Evolutionary conservation across 2,888 invertebrate species (phyloP).

Genomic region (Mesoligia furuncula): DNA sequence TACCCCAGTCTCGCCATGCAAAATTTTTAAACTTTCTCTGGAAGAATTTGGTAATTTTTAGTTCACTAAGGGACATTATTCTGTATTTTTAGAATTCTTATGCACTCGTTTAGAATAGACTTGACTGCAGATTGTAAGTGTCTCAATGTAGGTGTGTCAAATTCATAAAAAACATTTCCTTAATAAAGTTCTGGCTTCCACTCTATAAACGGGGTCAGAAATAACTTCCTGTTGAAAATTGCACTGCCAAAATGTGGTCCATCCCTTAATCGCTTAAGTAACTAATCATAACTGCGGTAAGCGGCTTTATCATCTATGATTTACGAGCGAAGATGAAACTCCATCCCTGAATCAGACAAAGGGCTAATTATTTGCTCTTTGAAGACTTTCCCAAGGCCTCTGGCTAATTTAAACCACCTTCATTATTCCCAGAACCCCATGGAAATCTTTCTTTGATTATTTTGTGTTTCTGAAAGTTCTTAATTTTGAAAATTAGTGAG

Average conservation of each 20-base stretch:
- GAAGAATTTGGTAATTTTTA: no score
- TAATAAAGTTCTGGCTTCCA: slow-evolving; percentile 11
- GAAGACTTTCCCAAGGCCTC: slow-evolving; percentile 73
- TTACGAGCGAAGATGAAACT: slow-evolving; percentile 70
- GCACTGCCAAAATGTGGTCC: slow-evolving; percentile 41
- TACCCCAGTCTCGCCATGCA: no score
- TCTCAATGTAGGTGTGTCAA: neutral
- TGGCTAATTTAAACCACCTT: slow-evolving; percentile 78
- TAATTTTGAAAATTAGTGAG: slow-evolving; percentile 53
- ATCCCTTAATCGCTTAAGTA: slow-evolving; percentile 53
- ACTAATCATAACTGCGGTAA: slow-evolving; percentile 63
- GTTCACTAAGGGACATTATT: no score
- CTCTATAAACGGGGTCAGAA: slow-evolving; percentile 14
- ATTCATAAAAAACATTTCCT: neutral
- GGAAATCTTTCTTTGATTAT: slow-evolving; percentile 53
- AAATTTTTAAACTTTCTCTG: no score
- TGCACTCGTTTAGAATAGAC: no score
- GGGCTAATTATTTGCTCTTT: slow-evolving; percentile 83
- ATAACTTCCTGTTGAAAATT: slow-evolving; percentile 40
- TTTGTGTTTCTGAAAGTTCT: slow-evolving; percentile 54
- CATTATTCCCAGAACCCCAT: slow-evolving; percentile 71
- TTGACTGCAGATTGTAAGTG: neutral
- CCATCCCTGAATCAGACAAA: slow-evolving; percentile 78
- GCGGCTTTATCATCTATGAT: slow-evolving; percentile 68
- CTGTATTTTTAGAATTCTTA: no score